Conservation (phyloP, 2,797 vertebrate species). For the Mormyrus hasselquistii region DNA sequence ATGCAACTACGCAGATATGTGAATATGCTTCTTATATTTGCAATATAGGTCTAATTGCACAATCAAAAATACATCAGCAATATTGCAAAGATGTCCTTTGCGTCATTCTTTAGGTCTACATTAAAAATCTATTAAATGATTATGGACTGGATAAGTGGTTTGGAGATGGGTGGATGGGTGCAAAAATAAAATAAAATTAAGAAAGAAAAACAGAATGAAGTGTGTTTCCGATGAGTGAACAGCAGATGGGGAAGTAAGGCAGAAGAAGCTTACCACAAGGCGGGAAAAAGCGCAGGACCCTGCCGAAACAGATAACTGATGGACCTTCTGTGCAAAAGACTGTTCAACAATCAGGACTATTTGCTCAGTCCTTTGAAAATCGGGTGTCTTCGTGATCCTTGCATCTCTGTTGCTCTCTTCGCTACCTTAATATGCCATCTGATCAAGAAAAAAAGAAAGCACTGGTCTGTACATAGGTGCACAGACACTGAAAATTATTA, state of each 20-base stretch:
- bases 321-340: conserved; percentile 17
- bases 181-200: neutral
- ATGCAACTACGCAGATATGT: neutral
- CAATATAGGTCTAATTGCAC: neutral
- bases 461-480: neutral
- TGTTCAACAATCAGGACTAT: conserved; percentile 22
- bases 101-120: neutral
- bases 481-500: neutral
- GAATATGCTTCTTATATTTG: neutral
- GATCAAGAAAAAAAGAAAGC: neutral
- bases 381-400: neutral
- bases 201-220: neutral
- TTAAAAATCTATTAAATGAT: neutral
- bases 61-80: neutral
- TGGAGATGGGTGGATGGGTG: neutral
- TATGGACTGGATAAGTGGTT: neutral
- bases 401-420: neutral
- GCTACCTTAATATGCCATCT: neutral
- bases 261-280: conserved; percentile 17
- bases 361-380: neutral
- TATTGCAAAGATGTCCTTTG: neutral
- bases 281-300: conserved; percentile 18
- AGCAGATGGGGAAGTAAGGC: conserved; percentile 34
- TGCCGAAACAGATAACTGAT: conserved; percentile 19
- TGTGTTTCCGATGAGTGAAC: conserved; percentile 28